Conservation (phyloP, 2,888 invertebrate species). For the Phania funesta region DNA sequence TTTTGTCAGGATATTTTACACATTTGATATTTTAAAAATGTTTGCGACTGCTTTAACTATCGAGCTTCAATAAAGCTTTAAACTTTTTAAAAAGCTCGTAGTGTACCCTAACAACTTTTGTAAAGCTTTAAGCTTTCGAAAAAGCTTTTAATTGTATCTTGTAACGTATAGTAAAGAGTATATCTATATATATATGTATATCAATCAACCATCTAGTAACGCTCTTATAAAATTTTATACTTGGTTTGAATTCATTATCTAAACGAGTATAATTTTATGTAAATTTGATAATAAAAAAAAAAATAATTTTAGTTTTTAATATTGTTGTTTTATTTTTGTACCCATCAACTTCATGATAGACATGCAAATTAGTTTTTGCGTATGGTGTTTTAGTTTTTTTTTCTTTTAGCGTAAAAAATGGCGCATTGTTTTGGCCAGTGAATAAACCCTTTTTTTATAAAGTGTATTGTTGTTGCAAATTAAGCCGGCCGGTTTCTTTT, state of each 20-base stretch:
- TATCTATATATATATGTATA: not conserved
- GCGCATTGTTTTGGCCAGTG: conserved; percentile 59
- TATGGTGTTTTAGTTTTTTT: conserved; percentile 40
- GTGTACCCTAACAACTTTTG: not conserved
- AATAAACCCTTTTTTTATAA: conserved; percentile 52
- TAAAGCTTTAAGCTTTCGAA: not conserved
- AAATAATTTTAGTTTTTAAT: not conserved
- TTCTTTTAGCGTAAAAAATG: conserved; percentile 60
- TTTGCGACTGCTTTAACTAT: too few relatives aligned
- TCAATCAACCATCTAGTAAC: not conserved
- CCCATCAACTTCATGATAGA: conserved; percentile 66
- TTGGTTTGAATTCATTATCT: conserved; percentile 25
- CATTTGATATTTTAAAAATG: too few relatives aligned
- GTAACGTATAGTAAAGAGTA: too few relatives aligned
- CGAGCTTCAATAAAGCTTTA: too few relatives aligned
- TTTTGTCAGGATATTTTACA: too few relatives aligned
- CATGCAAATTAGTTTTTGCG: conserved; percentile 67
- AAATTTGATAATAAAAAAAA: conserved; percentile 20
- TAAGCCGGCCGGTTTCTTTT: conserved; percentile 63
- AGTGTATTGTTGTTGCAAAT: conserved; percentile 31
- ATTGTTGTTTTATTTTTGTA: conserved; percentile 20
- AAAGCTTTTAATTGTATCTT: not conserved
- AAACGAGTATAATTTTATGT: conserved; percentile 50
- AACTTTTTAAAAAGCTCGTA: too few relatives aligned
- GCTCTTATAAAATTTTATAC: conserved; percentile 26